Conservation (phyloP, 2,797 vertebrate genomes). For the Florisuga fusca region DNA sequence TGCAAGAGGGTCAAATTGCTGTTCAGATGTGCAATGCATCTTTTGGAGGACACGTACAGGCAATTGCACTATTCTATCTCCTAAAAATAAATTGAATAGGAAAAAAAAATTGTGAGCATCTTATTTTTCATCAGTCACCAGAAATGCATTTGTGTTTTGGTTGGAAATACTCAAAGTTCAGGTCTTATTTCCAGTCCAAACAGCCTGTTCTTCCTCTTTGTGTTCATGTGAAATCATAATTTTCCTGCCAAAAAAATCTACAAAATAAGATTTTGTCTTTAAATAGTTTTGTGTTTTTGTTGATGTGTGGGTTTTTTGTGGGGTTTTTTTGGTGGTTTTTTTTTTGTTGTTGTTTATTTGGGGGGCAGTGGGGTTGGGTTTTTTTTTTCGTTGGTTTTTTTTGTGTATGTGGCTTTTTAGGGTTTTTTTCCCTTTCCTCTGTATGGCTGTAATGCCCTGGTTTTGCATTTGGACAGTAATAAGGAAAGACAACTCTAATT, state of each 20-base stretch:
- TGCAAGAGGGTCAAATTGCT: constrained; percentile 4
- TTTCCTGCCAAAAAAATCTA: neutral
- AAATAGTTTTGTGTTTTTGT: neutral
- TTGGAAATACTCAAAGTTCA: neutral
- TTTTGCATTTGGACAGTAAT: neutral
- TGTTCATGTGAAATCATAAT: neutral
- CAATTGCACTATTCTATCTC: neutral
- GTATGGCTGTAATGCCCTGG: neutral
- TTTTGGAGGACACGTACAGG: neutral
- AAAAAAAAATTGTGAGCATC: neutral
- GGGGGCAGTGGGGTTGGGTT: no score
- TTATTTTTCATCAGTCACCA: neutral
- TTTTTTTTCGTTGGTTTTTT: neutral
- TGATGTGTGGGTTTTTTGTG: no score
- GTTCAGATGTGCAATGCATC: neutral
- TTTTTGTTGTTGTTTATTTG: no score
- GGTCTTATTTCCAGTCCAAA: neutral
- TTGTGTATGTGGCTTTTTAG: neutral
- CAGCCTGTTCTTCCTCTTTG: neutral
- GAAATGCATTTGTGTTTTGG: neutral
- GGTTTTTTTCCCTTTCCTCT: neutral
- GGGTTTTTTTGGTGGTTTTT: neutral
- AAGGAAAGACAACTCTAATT: neutral
- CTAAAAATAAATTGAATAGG: neutral
- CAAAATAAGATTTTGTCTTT: neutral